A percentile compares a stretch with the other conserved stretches of the same genome.
Conservation (phyloP, 2,113 vertebrate genomes). For the Rana temporaria region DNA sequence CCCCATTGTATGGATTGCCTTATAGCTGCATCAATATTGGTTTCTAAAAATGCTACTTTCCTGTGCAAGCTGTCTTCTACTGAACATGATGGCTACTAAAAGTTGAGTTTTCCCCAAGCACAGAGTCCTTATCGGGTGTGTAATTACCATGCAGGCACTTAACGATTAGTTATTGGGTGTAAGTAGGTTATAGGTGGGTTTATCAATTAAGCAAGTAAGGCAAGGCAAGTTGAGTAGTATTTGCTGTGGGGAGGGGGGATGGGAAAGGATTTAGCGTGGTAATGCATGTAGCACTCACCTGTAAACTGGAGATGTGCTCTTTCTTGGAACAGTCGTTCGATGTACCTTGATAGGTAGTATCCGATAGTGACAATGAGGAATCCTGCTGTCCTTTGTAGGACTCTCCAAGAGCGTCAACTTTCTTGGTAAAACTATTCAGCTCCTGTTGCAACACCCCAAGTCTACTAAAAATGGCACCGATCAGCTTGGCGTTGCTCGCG, state of each 20-base stretch:
- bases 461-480: conserved; percentile 84
- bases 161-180: conserved; percentile 63
- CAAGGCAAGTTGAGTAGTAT: conserved; percentile 69
- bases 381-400: conserved; percentile 74
- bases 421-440: conserved; percentile 84
- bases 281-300: conserved; percentile 75
- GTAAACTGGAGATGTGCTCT: conserved; percentile 74
- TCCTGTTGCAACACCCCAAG: conserved; percentile 88
- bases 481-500: conserved; percentile 79
- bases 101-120: conserved; percentile 72
- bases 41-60: too few species aligned
- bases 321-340: conserved; percentile 75
- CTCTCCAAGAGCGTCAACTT: conserved; percentile 77
- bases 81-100: background rate
- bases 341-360: conserved; percentile 65
- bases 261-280: conserved; percentile 2
- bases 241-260: conserved; percentile 41
- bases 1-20: too few species aligned
- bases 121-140: conserved; percentile 70
- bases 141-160: conserved; percentile 73
- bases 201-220: conserved; percentile 66
- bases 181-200: conserved; percentile 60
- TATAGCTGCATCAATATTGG: too few species aligned
- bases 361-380: conserved; percentile 65
- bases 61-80: background rate